Evolutionary conservation across 2,113 vertebrate species (phyloP).

Genomic region (Speoplatyrhinus poulsoni): DNA sequence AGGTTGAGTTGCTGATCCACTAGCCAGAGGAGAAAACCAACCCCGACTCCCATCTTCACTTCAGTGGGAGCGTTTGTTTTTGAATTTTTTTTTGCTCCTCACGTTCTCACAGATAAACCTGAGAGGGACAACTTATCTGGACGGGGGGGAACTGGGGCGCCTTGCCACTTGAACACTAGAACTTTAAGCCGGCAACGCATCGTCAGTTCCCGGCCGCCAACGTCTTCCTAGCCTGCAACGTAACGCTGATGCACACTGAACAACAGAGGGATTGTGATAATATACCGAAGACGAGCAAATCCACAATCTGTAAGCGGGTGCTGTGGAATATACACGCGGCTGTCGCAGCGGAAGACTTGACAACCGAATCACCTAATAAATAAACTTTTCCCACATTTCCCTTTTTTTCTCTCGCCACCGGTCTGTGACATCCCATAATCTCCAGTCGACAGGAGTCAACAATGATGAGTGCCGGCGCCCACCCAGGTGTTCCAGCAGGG

Average conservation of each 20-base stretch:
- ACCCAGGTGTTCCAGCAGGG: neutral
- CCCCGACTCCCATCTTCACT: slow-evolving; percentile 76
- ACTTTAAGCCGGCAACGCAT: slow-evolving; percentile 70
- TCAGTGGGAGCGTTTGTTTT: slow-evolving; percentile 79
- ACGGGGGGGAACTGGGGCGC: slow-evolving; percentile 72
- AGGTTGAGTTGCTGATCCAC: slow-evolving; percentile 78
- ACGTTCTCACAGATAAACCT: slow-evolving; percentile 79
- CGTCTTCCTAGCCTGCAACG: slow-evolving; percentile 65
- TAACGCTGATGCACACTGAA: slow-evolving; percentile 50
- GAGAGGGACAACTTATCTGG: slow-evolving; percentile 79
- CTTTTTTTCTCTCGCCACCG: slow-evolving; percentile 9
- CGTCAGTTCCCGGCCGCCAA: slow-evolving; percentile 50
- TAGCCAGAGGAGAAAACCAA: slow-evolving; percentile 75
- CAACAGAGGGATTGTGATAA: slow-evolving; percentile 40
- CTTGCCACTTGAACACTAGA: slow-evolving; percentile 74
- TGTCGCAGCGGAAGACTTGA: neutral
- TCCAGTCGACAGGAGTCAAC: slow-evolving; percentile 42
- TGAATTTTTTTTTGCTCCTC: slow-evolving; percentile 72
- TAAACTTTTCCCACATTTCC: slow-evolving; percentile 3
- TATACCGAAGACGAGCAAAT: slow-evolving; percentile 19
- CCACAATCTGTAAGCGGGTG: slow-evolving; percentile 2
- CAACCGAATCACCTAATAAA: neutral
- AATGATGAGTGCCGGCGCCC: slow-evolving; percentile 20
- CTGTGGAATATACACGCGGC: neutral
- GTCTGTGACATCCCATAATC: slow-evolving; percentile 31